These are phyloP conservation scores for Mantis religiosa DNA, from an alignment of 2,888 invertebrate species.

Conservation along the genomic window DNA sequence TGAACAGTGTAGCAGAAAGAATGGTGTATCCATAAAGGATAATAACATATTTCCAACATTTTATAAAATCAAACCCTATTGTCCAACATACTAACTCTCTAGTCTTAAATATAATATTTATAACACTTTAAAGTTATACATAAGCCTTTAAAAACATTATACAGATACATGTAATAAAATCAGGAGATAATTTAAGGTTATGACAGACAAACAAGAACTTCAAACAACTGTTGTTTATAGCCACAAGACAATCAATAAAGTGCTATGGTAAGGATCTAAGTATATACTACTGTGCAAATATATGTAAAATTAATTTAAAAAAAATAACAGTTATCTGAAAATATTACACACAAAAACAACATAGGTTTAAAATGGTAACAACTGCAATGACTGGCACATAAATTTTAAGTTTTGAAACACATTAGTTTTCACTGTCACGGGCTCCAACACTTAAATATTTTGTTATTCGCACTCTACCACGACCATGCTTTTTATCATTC, in stretches of 20 bases:
- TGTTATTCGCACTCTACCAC: neutral
- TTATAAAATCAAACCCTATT: too few species aligned
- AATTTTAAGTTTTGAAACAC: neutral
- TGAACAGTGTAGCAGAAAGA: too few species aligned
- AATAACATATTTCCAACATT: too few species aligned
- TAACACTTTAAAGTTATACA: too few species aligned
- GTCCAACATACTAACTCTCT: too few species aligned
- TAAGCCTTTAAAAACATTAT: too few species aligned
- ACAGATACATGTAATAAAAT: too few species aligned
- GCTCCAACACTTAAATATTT: conserved; percentile 20
- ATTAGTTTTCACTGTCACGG: neutral
- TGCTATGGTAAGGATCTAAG: neutral
- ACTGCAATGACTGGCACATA: neutral
- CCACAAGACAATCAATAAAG: neutral
- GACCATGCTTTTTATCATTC: conserved; percentile 2
- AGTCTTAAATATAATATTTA: too few species aligned
- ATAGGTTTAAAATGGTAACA: neutral
- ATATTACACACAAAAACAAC: neutral
- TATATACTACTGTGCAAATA: neutral
- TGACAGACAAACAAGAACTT: neutral
- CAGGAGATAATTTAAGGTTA: neutral
- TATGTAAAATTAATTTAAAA: neutral
- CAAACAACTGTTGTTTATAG: neutral
- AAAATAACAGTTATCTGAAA: neutral
- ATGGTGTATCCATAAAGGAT: too few species aligned